Conservation (phyloP, 1,140 invertebrate species). For the Laodelphax striatellus region DNA sequence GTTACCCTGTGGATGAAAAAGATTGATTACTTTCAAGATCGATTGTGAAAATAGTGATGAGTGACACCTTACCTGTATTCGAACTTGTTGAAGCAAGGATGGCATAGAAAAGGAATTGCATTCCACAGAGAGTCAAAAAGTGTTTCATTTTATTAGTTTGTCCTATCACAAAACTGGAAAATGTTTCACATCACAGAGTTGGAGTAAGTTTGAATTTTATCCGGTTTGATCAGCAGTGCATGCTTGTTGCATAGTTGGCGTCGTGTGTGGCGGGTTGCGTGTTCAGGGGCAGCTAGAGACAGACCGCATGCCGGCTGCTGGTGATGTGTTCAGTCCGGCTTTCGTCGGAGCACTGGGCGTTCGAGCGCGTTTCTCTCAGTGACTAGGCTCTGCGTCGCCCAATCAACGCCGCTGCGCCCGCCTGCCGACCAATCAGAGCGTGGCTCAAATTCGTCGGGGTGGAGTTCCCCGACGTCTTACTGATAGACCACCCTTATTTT, state of each 20-base stretch:
- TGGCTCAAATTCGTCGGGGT: neutral
- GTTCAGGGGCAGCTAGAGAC: too few species aligned
- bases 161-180: neutral
- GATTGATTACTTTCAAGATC: too few species aligned
- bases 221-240: too few species aligned
- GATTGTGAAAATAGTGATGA: too few species aligned
- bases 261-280: too few species aligned
- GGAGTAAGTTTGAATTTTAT: too few species aligned
- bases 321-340: neutral
- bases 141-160: neutral
- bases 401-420: neutral
- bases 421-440: neutral
- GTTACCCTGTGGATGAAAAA: too few species aligned
- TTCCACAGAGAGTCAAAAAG: neutral
- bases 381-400: neutral
- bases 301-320: too few species aligned
- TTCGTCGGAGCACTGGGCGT: neutral
- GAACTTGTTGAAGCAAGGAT: neutral
- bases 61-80: neutral
- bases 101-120: neutral
- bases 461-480: neutral
- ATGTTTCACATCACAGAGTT: too few species aligned
- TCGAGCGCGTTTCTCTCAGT: neutral
- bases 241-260: too few species aligned
- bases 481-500: slow-evolving; percentile 3